Base-by-base conservation (phyloP, 92 coral and sea anemone species). In the Montipora capitata region DNA sequence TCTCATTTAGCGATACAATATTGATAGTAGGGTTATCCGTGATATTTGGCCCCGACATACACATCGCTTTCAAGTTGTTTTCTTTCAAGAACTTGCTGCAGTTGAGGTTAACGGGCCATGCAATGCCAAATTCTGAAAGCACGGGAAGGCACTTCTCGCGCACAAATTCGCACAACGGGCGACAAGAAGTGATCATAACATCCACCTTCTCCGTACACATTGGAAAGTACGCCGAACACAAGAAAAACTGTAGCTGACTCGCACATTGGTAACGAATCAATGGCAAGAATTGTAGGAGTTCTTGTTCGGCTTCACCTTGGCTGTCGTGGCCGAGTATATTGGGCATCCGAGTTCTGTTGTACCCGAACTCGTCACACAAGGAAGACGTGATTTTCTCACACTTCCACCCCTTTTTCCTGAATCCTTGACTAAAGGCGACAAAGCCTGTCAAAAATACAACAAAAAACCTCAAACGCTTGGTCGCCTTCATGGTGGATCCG, bases 151-250 rank as follows among this genome's bases (percentile, higher is more conserved):
- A 98, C 27, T 91, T 90, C 65, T 81, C 84, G 58, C 96, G 92
- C 4, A 96, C 99, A 70, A 94, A 88, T 48, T 98, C 99, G 83
- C 99, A 98, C 84, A 98, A 90, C 14, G 99, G 98, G 13, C 99
- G 95, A 84, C 99, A 98, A 4, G 99, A 91, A 27, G 95, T 92
- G 64, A 98, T 96, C 49, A 78, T 42, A 38, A 93, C 86, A 42
- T 94, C 93, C 7, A 96, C 85, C 80, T 92, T 91, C 2, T 94
- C 91, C 0, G 96, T 92, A 57, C 99, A 98, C 96, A 98, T 88
- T 10, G 99, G 99, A 49, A 96, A 96, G 75, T 96, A 96, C 62
- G 96, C 94, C 43, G 99, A 98, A 64, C 99, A 98, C 44, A 98
- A 87, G 81, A 98, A 98, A 86, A 98, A 96, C 68, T 86, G 87